phyloP scores from a whole-genome alignment of 2,888 invertebrate genomes.

The Drosophila paracracens region DNA sequence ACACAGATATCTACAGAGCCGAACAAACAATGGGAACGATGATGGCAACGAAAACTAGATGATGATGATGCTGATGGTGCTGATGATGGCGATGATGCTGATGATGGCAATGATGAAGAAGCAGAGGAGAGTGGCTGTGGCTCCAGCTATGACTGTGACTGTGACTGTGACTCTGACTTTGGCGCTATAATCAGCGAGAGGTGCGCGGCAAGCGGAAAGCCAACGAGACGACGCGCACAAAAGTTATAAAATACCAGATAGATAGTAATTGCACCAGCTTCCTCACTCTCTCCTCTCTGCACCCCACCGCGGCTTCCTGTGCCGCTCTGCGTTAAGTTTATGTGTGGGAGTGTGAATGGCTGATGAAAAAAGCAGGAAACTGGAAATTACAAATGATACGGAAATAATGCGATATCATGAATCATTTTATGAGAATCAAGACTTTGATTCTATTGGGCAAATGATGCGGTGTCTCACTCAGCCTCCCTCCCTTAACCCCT shows the following conservation, averaged over 20 bases:
- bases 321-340: constrained; percentile 3
- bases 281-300: neutral
- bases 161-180: constrained; percentile 24
- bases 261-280: constrained; percentile 70
- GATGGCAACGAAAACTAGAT: constrained; percentile 49
- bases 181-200: constrained; percentile 65
- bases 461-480: constrained; percentile 47
- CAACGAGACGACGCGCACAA: constrained; percentile 64
- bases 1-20: constrained; percentile 34
- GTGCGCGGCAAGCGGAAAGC: constrained; percentile 36
- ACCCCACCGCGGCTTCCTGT: too few relatives aligned
- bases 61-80: constrained; percentile 28
- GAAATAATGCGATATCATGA: constrained; percentile 80
- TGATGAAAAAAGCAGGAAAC: constrained; percentile 79
- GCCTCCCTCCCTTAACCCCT: neutral
- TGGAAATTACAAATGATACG: constrained; percentile 80
- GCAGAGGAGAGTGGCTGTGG: neutral
- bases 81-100: constrained; percentile 19
- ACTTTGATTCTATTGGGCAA: constrained; percentile 75
- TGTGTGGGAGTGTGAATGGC: constrained; percentile 30
- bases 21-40: constrained; percentile 42
- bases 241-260: constrained; percentile 80
- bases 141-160: constrained; percentile 14
- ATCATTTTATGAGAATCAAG: constrained; percentile 79
- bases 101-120: constrained; percentile 5